Evolutionary conservation across 2,797 vertebrate species (phyloP).

Genomic region (Oreortyx pictus): DNA sequence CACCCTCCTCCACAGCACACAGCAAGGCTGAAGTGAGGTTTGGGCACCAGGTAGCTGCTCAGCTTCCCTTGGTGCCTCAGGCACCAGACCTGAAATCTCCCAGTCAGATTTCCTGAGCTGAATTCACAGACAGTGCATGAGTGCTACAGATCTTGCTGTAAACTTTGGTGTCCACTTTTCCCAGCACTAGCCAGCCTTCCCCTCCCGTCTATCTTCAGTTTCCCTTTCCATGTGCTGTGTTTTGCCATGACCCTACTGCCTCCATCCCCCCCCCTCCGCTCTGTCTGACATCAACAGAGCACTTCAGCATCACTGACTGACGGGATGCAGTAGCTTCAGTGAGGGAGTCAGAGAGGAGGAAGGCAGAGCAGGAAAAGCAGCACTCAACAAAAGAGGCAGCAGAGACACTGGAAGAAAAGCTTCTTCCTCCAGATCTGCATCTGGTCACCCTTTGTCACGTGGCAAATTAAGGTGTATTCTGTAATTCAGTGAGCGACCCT

Average conservation of each 20-base stretch:
- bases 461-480: background rate
- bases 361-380: conserved; percentile 25
- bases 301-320: conserved; percentile 16
- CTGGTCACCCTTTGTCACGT: background rate
- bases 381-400: background rate
- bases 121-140: background rate
- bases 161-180: background rate
- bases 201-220: background rate
- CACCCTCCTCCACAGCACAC: background rate
- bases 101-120: background rate
- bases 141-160: background rate
- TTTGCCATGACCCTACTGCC: background rate
- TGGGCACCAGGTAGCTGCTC: background rate
- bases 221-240: background rate
- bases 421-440: background rate
- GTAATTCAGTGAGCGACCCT: background rate
- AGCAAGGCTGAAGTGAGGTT: background rate
- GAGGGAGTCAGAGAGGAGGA: background rate
- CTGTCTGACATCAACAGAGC: conserved; percentile 23
- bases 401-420: background rate
- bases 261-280: background rate
- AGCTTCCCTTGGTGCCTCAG: background rate
- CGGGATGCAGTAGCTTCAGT: conserved; percentile 21
- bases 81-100: background rate
- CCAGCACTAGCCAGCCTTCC: background rate